A percentile compares a stretch with the other conserved stretches of the same genome.
Conservation (phyloP, 2,797 vertebrate genomes). For the Pelobates cultripes region DNA sequence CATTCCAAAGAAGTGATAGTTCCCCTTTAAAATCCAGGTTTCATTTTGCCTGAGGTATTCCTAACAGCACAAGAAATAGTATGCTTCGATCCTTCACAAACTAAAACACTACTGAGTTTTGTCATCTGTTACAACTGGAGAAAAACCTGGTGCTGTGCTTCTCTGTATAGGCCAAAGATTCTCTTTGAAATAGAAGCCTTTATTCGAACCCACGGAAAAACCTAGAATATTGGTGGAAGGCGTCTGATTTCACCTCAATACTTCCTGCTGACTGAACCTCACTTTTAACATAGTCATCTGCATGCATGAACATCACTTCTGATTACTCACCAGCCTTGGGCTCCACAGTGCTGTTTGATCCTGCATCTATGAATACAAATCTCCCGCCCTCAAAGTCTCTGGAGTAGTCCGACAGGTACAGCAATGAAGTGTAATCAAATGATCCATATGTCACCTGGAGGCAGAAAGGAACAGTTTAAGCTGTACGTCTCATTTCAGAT, state of each 20-base stretch:
- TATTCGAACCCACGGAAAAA: no score
- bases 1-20: no score
- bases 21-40: no score
- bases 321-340: slow-evolving; percentile 75
- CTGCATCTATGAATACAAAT: slow-evolving; percentile 89
- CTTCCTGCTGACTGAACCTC: not conserved
- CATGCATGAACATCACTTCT: not conserved
- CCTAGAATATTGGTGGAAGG: not conserved
- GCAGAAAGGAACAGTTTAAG: not conserved
- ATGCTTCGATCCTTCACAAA: no score
- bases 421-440: slow-evolving; percentile 94
- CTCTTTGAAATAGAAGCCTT: no score
- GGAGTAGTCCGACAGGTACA: slow-evolving; percentile 91
- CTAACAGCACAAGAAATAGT: no score
- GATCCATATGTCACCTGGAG: slow-evolving; percentile 91
- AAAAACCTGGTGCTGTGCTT: not conserved
- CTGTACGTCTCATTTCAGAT: not conserved
- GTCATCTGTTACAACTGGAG: no score
- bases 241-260: not conserved
- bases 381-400: slow-evolving; percentile 88
- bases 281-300: not conserved
- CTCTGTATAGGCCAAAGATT: not conserved
- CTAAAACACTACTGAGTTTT: no score
- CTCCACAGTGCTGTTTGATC: slow-evolving; percentile 87
- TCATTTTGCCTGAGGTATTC: no score